Evolutionary conservation across 2,797 vertebrate genomes (phyloP).

Genomic region (Benthosema pterotum): DNA sequence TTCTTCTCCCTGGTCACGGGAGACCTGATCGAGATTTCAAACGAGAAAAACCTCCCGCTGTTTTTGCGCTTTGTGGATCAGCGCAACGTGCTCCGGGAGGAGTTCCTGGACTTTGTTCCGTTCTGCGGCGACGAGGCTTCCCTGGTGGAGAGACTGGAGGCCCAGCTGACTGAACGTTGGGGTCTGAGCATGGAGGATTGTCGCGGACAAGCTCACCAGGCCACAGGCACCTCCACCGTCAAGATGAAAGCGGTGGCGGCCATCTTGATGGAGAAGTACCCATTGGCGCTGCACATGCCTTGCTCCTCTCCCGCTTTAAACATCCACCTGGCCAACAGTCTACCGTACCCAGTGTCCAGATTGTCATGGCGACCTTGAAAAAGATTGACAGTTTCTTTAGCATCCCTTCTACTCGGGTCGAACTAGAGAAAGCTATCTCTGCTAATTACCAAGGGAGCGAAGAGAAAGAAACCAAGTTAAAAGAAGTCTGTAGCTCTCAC

Average conservation of each 20-base stretch:
- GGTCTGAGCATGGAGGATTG: slow-evolving; percentile 95
- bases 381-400: slow-evolving; percentile 85
- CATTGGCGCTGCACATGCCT: slow-evolving; percentile 87
- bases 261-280: slow-evolving; percentile 90
- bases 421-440: slow-evolving; percentile 83
- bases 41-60: slow-evolving; percentile 86
- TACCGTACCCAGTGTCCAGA: slow-evolving; percentile 88
- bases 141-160: slow-evolving; percentile 86
- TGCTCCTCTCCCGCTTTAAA: slow-evolving; percentile 91
- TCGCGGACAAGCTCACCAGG: slow-evolving; percentile 91
- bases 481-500: slow-evolving; percentile 77
- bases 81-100: slow-evolving; percentile 88
- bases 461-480: slow-evolving; percentile 81
- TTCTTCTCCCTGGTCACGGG: slow-evolving; percentile 93
- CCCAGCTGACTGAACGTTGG: slow-evolving; percentile 90
- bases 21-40: slow-evolving; percentile 86
- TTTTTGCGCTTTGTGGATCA: slow-evolving; percentile 92
- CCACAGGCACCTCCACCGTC: slow-evolving; percentile 87
- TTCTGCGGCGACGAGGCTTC: slow-evolving; percentile 84
- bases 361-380: slow-evolving; percentile 87
- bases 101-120: slow-evolving; percentile 90
- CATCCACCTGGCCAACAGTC: slow-evolving; percentile 88
- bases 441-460: slow-evolving; percentile 84
- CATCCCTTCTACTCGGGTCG: slow-evolving; percentile 75
- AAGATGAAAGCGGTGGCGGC: slow-evolving; percentile 93